A percentile compares a stretch with the other conserved stretches of the same genome.
Conservation (phyloP, 2,888 invertebrate genomes). For the Melinaea menophilus region DNA sequence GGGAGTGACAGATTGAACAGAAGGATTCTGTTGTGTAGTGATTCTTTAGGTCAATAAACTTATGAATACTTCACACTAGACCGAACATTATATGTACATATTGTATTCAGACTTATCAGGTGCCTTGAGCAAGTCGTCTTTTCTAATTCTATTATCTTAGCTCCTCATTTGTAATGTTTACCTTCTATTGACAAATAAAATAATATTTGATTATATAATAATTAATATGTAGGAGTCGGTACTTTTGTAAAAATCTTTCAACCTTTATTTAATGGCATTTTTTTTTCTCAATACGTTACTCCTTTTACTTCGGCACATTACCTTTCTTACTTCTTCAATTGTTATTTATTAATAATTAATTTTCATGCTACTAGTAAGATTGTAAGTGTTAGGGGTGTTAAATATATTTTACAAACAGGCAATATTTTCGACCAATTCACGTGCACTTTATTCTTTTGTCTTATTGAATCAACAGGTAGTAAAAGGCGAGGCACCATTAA, state of each 20-base stretch:
- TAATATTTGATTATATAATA: too few relatives aligned
- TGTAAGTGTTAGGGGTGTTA: not conserved
- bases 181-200: slow-evolving; percentile 5
- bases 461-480: slow-evolving; percentile 26
- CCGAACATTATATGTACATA: not conserved
- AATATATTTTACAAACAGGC: slow-evolving; percentile 15
- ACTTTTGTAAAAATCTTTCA: too few relatives aligned
- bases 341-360: slow-evolving; percentile 1
- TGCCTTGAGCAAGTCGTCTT: too few relatives aligned
- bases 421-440: not conserved
- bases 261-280: too few relatives aligned
- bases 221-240: too few relatives aligned
- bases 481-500: slow-evolving; percentile 39
- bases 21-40: slow-evolving; percentile 27
- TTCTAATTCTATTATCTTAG: too few relatives aligned
- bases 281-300: too few relatives aligned
- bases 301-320: too few relatives aligned
- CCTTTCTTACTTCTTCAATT: too few relatives aligned
- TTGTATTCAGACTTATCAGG: too few relatives aligned
- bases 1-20: slow-evolving; percentile 9
- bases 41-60: slow-evolving; percentile 16
- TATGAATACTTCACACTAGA: not conserved
- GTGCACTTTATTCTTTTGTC: slow-evolving; percentile 8
- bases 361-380: not conserved
- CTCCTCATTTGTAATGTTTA: not conserved